Evolutionary conservation across 2,113 vertebrate genomes (phyloP), one percentile per base, ranked within the genome.

Genomic region (Loxodonta africana): DNA sequence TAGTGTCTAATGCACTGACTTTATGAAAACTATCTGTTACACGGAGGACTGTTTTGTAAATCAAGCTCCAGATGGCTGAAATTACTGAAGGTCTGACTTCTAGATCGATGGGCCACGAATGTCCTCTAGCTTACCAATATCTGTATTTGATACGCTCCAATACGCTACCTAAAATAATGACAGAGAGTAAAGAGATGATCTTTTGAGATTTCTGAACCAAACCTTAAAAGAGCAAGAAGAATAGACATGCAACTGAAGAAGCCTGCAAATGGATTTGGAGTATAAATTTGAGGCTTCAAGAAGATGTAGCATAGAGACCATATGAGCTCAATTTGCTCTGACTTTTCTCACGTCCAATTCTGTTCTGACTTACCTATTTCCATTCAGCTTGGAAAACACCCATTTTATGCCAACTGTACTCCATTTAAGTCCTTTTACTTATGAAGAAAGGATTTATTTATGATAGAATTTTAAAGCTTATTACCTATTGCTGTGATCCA

Each of bases 1-100:
- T 44, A 88, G 65, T 62, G n/a, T 65, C 88, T 88, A 74, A 21
- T 41, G 73, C 37, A 41, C 20, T 41, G 62, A 83, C 95, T 88
- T 95, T 95, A 91, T 81, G 76, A 96, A 93, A 97, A 96, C 33
- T 90, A 96, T 88, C 63, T 80, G 83, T 62, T 95, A 76, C 51
- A 92, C n/a, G 62, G 85, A 80, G 57, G 90, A 76, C 92, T 83
- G 96, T 73, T 81, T 30, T 86, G 14, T 91, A 96, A 86, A 41
- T n/a, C 83, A 48, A 88, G 76, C 63, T 89, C 83, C 88, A 96
- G 91, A 95, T 95, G 86, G 88, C 62, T 86, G 48, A 84, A 60
- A 67, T 37, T 90, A 87, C 69, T 90, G n/a, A 91, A 74, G 73
- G 51, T 60, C 78, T 95, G 67, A 90, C 41, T 94, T 83, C 74